phyloP scores from a whole-genome alignment of 2,113 vertebrate genomes.

The Corythaeola cristata region DNA sequence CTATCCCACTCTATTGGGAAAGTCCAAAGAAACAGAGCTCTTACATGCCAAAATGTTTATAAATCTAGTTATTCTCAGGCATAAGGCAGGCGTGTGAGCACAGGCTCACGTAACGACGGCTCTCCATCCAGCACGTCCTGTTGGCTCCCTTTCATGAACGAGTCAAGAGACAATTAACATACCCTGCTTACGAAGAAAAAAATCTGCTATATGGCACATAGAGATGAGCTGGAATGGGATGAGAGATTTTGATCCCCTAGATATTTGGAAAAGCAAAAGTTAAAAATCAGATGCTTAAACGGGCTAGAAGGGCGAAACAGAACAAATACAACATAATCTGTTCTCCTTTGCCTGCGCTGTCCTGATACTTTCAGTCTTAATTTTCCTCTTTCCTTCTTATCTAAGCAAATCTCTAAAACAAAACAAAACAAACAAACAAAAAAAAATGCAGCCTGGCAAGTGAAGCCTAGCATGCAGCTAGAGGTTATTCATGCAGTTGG shows the following conservation, averaged over 20 bases:
- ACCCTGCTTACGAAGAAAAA: not conserved
- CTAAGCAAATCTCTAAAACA: not conserved
- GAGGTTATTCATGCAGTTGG: not conserved
- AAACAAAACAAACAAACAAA: not conserved
- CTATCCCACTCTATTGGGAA: not conserved
- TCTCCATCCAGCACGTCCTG: not conserved
- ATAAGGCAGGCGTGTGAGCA: not conserved
- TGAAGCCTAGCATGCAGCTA: not conserved
- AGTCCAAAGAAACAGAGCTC: not conserved
- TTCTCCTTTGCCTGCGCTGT: not conserved
- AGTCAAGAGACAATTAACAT: not conserved
- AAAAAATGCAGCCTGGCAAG: not conserved
- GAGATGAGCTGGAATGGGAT: rapidly evolving
- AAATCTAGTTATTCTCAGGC: not conserved
- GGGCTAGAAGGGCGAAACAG: not conserved
- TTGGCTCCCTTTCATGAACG: not conserved
- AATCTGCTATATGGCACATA: not conserved
- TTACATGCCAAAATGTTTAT: not conserved
- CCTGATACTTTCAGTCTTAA: slow-evolving; percentile 10
- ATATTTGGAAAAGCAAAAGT: not conserved
- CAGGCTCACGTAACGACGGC: rapidly evolving
- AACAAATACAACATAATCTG: not conserved
- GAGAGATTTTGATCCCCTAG: not conserved
- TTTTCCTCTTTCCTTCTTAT: slow-evolving; percentile 11
- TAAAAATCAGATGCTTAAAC: not conserved